Evolutionary conservation across 2,888 invertebrate species (phyloP), one percentile per base, ranked within the genome.

Genomic region (Apamea crenata): DNA sequence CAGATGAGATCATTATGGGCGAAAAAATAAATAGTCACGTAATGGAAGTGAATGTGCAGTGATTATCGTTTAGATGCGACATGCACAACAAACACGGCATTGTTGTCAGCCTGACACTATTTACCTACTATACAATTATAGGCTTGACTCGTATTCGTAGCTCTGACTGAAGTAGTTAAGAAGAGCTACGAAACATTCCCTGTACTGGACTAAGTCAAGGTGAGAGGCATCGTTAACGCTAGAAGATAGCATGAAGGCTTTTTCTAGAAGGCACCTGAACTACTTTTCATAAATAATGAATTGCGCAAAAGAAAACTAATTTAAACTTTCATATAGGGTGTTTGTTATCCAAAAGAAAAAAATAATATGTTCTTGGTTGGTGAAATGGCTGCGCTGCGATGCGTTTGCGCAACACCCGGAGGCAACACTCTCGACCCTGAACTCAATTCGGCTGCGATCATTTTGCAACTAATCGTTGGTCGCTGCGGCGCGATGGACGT

Each of bases 401-500:
- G 92, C 88, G 91, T 89, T 95, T 95, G 93, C 95, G 94, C 94
- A 96, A 96, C 90, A 96, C 96, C 96, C 96, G 96, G 96, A 96
- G 96, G 96, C 94, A 93, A 92, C 94, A 93, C 92, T 91, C 90
- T 87, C 95, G 96, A 96, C 97, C 97, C 95, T 97, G 97, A 96
- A 95, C 97, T 96, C 95, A 95, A 96, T 97, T 95, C 94, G 94
- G 93, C 90, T 90, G 94, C 95, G 95, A 95, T 94, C 94, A 95
- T 97, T 97, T 97, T 96, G 97, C 96, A 96, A 96, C 95, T 96
- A 94, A 96, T 96, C 95, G 94, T 92, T 93, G 94, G 93, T 93
- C 92, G 92, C 91, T 92, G 92, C 92, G 93, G 91, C 91, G 90
- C 91, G 92, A 92, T 92, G 91, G 92, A 91, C 93, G 93, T 92